phyloP scores from a whole-genome alignment of 2,113 vertebrate species.

The Patagioenas fasciata region DNA sequence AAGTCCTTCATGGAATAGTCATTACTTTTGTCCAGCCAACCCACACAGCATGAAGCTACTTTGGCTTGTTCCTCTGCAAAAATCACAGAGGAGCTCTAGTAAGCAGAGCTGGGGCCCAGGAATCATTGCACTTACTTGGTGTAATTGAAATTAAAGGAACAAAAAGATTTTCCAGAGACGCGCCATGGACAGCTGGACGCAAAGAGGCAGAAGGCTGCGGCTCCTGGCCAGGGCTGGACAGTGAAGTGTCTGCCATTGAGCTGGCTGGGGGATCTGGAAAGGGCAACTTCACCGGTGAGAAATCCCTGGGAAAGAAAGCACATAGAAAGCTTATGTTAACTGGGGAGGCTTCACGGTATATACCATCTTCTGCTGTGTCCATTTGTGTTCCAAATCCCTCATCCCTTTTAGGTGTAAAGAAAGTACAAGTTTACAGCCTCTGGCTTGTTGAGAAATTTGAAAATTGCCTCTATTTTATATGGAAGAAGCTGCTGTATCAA shows the following conservation, averaged over 20 bases:
- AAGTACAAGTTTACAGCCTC: background rate
- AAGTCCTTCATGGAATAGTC: background rate
- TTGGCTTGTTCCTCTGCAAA: background rate
- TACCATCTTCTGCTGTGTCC: background rate
- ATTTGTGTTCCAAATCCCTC: background rate
- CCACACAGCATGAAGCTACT: background rate
- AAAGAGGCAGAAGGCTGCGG: conserved; percentile 45
- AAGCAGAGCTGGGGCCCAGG: background rate
- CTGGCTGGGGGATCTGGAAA: conserved; percentile 50
- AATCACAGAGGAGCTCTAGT: background rate
- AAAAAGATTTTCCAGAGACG: conserved; percentile 76
- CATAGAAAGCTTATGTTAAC: conserved; percentile 1
- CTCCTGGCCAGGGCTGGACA: conserved; percentile 47
- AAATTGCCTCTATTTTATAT: background rate
- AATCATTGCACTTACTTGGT: conserved; percentile 77
- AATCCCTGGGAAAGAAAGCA: conserved; percentile 67
- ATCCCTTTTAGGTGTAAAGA: background rate
- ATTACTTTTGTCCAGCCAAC: background rate
- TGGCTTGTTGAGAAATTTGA: background rate
- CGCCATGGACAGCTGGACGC: conserved; percentile 7
- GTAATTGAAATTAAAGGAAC: conserved; percentile 83
- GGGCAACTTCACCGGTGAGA: conserved; percentile 55
- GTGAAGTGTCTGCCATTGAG: conserved; percentile 1
- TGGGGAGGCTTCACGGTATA: background rate
- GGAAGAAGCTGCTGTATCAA: background rate